These are phyloP conservation scores for Bombus cullumanus DNA, from an alignment of 1,140 invertebrate species.

Conservation along the genomic window DNA sequence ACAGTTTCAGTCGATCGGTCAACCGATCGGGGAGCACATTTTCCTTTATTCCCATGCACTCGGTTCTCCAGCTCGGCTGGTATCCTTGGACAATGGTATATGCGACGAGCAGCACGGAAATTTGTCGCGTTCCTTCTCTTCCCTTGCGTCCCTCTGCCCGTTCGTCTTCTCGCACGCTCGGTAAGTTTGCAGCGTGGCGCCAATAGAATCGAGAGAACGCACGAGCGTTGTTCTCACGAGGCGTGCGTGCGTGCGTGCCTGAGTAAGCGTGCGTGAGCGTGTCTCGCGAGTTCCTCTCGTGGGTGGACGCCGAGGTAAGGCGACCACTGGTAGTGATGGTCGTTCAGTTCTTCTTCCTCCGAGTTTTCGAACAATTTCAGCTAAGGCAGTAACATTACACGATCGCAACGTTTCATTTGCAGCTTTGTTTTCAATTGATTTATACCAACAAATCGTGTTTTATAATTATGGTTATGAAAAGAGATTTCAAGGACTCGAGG, in stretches of 20 bases:
- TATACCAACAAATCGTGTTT: too few species aligned
- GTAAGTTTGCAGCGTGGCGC: slow-evolving; percentile 63
- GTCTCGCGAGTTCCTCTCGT: slow-evolving; percentile 22
- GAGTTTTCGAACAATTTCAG: not conserved
- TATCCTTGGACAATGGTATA: slow-evolving; percentile 50
- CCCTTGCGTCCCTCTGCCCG: not conserved
- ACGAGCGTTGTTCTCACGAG: slow-evolving; percentile 73
- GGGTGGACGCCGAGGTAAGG: not conserved
- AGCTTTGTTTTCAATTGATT: too few species aligned
- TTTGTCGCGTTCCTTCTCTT: slow-evolving; percentile 58
- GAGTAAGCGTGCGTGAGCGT: slow-evolving; percentile 11
- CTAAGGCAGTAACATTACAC: too few species aligned
- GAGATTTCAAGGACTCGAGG: too few species aligned
- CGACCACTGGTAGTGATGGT: slow-evolving; percentile 1
- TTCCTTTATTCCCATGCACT: slow-evolving; percentile 47
- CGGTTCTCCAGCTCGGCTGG: slow-evolving; percentile 1
- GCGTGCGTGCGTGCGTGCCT: slow-evolving; percentile 54
- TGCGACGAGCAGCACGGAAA: slow-evolving; percentile 46
- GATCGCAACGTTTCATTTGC: too few species aligned
- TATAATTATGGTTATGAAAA: too few species aligned
- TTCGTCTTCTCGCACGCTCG: slow-evolving; percentile 47
- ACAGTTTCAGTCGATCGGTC: slow-evolving; percentile 23
- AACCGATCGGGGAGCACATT: slow-evolving; percentile 21
- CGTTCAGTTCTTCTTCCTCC: not conserved
- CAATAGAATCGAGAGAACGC: slow-evolving; percentile 64